These are phyloP conservation scores for Anorthoa munda DNA, from an alignment of 2,888 invertebrate species.

Conservation along the genomic window DNA sequence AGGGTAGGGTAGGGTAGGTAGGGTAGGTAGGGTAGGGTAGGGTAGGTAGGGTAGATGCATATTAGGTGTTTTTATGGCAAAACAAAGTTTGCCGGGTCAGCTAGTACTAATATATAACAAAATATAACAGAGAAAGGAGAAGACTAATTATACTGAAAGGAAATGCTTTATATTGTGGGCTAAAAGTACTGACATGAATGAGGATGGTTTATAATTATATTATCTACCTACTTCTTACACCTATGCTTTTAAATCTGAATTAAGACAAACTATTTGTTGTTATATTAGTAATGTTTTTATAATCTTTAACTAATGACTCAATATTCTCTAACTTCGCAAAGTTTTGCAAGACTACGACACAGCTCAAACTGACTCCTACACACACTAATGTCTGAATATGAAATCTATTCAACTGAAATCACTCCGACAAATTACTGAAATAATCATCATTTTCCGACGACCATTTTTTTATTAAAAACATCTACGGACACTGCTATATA, in stretches of 20 bases:
- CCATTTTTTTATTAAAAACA: too few relatives aligned
- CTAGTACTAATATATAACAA: too few relatives aligned
- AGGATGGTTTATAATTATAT: not conserved
- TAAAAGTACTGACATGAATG: not conserved
- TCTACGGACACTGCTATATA: too few relatives aligned
- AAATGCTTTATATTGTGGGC: not conserved
- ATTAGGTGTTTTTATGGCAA: too few relatives aligned
- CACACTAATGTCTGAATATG: not conserved
- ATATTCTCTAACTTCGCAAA: not conserved
- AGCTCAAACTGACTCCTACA: not conserved
- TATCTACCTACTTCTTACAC: not conserved
- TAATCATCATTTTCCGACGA: not conserved
- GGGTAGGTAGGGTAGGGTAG: too few relatives aligned
- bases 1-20: too few relatives aligned
- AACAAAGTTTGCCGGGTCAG: too few relatives aligned
- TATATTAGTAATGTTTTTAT: conserved; percentile 4
- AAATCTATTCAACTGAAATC: conserved; percentile 1
- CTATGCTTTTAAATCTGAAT: conserved; percentile 6
- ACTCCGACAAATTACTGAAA: not conserved
- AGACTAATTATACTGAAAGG: too few relatives aligned
- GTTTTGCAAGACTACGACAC: conserved; percentile 2
- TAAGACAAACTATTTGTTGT: conserved; percentile 2
- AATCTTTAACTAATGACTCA: conserved; percentile 6
- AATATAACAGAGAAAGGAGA: too few relatives aligned
- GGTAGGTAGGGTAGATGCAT: too few relatives aligned